These are phyloP conservation scores for Hormaphis cornu DNA, from an alignment of 1,140 invertebrate species.

Conservation along the genomic window DNA sequence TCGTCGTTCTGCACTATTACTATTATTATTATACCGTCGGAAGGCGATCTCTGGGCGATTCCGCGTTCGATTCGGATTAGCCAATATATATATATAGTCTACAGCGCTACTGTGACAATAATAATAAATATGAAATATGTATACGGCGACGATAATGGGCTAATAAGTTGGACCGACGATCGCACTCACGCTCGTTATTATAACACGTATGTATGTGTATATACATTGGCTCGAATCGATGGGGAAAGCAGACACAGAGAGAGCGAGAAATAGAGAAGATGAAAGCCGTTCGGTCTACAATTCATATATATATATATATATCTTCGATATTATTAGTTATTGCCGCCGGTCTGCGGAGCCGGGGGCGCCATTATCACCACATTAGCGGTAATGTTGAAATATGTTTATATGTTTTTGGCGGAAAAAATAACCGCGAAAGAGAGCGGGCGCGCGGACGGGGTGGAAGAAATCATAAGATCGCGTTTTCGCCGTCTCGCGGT, in stretches of 20 bases:
- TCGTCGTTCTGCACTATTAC: not conserved
- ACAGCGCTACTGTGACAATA: not conserved
- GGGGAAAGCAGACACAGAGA: not conserved
- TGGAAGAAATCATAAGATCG: conserved; percentile 26
- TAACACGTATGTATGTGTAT: too few species aligned
- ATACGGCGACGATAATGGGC: conserved; percentile 29
- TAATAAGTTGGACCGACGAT: conserved; percentile 30
- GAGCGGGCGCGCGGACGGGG: not conserved
- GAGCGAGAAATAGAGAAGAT: not conserved
- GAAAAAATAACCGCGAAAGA: conserved; percentile 24
- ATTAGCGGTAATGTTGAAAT: conserved; percentile 32
- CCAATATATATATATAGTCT: not conserved
- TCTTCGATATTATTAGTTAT: conserved; percentile 33
- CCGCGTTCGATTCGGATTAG: not conserved
- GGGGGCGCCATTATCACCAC: conserved; percentile 31
- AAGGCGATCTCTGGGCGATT: not conserved
- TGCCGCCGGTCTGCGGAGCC: conserved; percentile 27
- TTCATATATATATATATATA: conserved; percentile 14
- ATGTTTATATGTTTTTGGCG: conserved; percentile 33
- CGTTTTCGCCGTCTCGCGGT: not conserved
- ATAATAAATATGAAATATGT: conserved; percentile 22
- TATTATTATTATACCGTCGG: not conserved
- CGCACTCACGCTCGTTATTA: not conserved
- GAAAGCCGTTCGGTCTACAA: not conserved
- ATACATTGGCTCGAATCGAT: not conserved